phyloP scores from a whole-genome alignment of 2,888 invertebrate genomes.

The Pycnomerus fuliginosus region DNA sequence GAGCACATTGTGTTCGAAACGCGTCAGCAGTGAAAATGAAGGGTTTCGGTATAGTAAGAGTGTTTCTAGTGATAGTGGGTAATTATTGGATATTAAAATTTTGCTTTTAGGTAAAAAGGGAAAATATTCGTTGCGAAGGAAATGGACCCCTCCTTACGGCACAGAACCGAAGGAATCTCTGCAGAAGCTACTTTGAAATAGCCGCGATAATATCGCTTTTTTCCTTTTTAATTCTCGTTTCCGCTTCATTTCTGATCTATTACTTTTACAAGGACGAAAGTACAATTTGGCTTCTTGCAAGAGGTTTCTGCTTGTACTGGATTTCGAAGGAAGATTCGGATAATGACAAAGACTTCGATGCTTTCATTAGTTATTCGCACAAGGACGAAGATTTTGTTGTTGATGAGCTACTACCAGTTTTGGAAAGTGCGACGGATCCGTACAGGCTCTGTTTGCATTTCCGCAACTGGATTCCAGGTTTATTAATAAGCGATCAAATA shows the following conservation, averaged over 20 bases:
- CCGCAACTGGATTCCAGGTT: conserved; percentile 74
- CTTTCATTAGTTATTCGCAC: conserved; percentile 79
- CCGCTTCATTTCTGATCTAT: conserved; percentile 51
- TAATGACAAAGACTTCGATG: conserved; percentile 68
- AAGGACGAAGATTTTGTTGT: conserved; percentile 71
- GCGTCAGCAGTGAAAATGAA: no score
- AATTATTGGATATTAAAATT: background rate
- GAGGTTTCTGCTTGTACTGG: conserved; percentile 61
- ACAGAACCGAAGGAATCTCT: conserved; percentile 37
- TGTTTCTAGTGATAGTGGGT: no score
- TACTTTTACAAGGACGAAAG: conserved; percentile 61
- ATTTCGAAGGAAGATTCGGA: conserved; percentile 71
- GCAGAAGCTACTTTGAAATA: conserved; percentile 32
- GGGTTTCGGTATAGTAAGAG: no score
- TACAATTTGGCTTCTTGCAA: conserved; percentile 66
- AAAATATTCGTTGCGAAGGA: conserved; percentile 35
- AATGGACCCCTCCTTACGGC: conserved; percentile 37
- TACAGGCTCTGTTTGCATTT: conserved; percentile 73
- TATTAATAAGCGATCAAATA: conserved; percentile 71
- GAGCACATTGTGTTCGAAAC: no score
- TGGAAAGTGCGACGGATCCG: conserved; percentile 66
- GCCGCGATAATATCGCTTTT: background rate
- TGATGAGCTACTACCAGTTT: conserved; percentile 62
- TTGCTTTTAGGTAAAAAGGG: conserved; percentile 33
- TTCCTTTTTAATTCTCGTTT: conserved; percentile 37